These are phyloP conservation scores for Amphiura filiformis DNA, from an alignment of 35 echinoderm and acorn worm species.

Conservation along the genomic window DNA sequence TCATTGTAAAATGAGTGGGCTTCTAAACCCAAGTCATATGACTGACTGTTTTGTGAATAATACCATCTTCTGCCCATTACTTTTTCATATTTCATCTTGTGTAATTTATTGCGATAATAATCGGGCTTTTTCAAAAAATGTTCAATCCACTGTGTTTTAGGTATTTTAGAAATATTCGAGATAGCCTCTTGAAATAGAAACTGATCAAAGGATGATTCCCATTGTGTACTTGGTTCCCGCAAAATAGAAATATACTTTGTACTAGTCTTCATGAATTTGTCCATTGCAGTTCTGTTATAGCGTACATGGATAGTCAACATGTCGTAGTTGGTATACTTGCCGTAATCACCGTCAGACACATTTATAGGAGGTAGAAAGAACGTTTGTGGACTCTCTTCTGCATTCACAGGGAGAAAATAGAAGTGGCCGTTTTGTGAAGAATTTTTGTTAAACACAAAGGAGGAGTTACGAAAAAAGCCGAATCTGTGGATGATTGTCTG, in stretches of 20 bases:
- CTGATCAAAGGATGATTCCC: constrained; percentile 74
- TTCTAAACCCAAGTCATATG: constrained; percentile 64
- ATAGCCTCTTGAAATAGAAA: constrained; percentile 62
- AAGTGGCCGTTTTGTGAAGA: background rate
- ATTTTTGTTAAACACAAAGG: constrained; percentile 23
- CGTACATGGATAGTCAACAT: constrained; percentile 59
- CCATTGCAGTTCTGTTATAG: constrained; percentile 52
- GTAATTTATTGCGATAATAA: constrained; percentile 42
- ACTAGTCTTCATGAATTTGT: constrained; percentile 44
- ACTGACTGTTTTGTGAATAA: constrained; percentile 56
- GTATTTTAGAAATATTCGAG: background rate
- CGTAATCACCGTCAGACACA: background rate
- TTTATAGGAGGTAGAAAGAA: background rate
- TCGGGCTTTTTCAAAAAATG: constrained; percentile 28
- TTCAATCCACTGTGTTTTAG: background rate
- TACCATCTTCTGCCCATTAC: constrained; percentile 39
- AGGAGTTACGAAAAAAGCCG: constrained; percentile 18
- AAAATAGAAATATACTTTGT: constrained; percentile 84
- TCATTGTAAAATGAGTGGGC: constrained; percentile 37
- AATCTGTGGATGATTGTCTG: constrained; percentile 32
- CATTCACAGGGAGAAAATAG: background rate
- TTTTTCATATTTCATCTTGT: constrained; percentile 37
- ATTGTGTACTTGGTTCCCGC: constrained; percentile 74
- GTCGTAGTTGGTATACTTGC: constrained; percentile 44
- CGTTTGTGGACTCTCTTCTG: background rate